A percentile compares a stretch with the other conserved stretches of the same genome.
Conservation (phyloP, 2,888 invertebrate genomes). For the Ecdyonurus torrentis region DNA sequence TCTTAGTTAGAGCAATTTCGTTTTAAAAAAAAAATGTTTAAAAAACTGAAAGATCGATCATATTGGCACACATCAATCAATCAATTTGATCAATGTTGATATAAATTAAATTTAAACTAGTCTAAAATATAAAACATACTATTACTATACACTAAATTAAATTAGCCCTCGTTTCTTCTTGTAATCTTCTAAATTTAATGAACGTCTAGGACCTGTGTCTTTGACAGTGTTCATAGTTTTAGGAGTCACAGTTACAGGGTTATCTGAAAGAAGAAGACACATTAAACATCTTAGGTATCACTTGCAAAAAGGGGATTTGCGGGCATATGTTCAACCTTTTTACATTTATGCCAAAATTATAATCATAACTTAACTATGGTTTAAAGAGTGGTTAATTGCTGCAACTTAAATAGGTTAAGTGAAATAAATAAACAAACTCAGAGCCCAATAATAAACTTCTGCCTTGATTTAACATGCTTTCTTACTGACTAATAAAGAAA, state of each 20-base stretch:
- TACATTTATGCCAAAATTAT: background rate
- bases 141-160: conserved; percentile 24
- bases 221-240: conserved; percentile 51
- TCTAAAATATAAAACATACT: background rate
- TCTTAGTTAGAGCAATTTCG: too few relatives aligned
- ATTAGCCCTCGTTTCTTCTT: conserved; percentile 86
- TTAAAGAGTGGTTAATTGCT: too few relatives aligned
- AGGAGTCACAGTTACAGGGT: conserved; percentile 51
- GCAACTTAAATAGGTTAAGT: too few relatives aligned
- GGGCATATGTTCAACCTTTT: background rate
- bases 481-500: too few relatives aligned
- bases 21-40: too few relatives aligned
- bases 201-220: conserved; percentile 67
- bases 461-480: too few relatives aligned
- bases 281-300: background rate
- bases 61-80: background rate
- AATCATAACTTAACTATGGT: too few relatives aligned
- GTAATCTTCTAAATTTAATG: conserved; percentile 79
- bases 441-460: too few relatives aligned
- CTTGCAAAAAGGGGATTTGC: background rate
- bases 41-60: too few relatives aligned
- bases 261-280: conserved; percentile 35
- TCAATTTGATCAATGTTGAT: background rate
- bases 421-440: too few relatives aligned
- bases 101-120: background rate